Percentiles rank a stretch among this genome's conserved stretches.
These are phyloP conservation scores for Drosophila hydei DNA, from an alignment of 1,140 invertebrate genomes.

Conservation along the genomic window DNA sequence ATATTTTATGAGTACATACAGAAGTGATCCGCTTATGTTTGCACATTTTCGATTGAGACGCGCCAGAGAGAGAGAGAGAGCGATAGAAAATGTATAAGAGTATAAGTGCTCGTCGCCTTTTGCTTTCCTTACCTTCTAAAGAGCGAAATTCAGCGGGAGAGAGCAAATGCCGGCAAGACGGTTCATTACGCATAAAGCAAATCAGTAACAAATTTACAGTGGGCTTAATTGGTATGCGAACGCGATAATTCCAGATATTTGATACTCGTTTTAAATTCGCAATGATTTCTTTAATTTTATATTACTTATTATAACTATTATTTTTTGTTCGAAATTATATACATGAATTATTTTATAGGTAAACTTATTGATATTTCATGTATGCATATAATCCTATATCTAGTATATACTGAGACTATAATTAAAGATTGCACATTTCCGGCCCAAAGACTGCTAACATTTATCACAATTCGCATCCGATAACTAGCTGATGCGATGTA, in stretches of 20 bases:
- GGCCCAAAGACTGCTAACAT: constrained; percentile 83
- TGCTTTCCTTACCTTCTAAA: background rate
- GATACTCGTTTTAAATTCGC: background rate
- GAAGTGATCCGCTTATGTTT: too few species aligned
- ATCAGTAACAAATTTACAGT: background rate
- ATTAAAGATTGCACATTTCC: constrained; percentile 82
- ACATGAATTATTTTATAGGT: constrained; percentile 7
- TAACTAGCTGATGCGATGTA: constrained; percentile 52
- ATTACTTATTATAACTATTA: too few species aligned
- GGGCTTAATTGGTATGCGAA: background rate
- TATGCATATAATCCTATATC: background rate
- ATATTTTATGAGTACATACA: too few species aligned
- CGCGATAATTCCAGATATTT: background rate
- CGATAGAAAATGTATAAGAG: background rate
- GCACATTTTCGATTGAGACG: too few species aligned
- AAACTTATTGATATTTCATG: background rate
- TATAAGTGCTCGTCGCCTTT: background rate
- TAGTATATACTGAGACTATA: constrained; percentile 54
- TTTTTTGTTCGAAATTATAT: constrained; percentile 4
- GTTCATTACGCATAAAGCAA: background rate
- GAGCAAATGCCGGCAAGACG: background rate
- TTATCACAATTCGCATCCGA: constrained; percentile 83
- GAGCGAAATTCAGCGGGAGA: background rate
- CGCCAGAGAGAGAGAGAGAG: too few species aligned
- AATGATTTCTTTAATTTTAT: background rate